phyloP scores from a whole-genome alignment of 2,797 vertebrate genomes.

The Pseudochromis fuscus region DNA sequence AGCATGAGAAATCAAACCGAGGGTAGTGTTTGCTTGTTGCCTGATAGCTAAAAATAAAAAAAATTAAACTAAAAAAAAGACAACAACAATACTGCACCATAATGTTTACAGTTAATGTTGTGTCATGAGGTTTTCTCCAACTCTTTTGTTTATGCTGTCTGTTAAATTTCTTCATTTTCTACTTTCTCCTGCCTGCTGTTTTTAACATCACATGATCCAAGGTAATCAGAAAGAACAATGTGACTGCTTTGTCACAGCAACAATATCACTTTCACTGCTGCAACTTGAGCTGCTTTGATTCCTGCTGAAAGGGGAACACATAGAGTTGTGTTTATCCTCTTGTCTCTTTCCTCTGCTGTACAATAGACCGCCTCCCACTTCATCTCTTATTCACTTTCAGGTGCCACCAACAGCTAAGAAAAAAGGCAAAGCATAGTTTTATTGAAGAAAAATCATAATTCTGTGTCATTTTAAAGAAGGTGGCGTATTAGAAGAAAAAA shows the following conservation, averaged over 20 bases:
- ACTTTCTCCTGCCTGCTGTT: conserved; percentile 56
- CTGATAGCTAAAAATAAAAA: conserved; percentile 27
- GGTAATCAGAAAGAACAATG: conserved; percentile 77
- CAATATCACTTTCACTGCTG: conserved; percentile 70
- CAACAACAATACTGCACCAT: conserved; percentile 4
- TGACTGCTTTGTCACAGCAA: conserved; percentile 75
- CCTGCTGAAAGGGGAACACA: conserved; percentile 69
- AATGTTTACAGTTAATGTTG: conserved; percentile 41
- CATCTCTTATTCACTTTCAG: conserved; percentile 65
- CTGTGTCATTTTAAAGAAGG: background rate
- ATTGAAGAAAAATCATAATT: conserved; percentile 10
- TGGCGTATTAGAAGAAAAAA: conserved; percentile 14
- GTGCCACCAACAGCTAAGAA: conserved; percentile 49
- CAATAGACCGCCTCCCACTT: conserved; percentile 55
- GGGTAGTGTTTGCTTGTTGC: conserved; percentile 8
- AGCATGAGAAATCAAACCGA: conserved; percentile 6
- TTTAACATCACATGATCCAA: conserved; percentile 60
- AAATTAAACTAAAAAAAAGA: too few species aligned
- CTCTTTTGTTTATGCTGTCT: conserved; percentile 52
- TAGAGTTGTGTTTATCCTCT: conserved; percentile 72
- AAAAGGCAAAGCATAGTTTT: conserved; percentile 35
- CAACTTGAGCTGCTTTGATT: conserved; percentile 75
- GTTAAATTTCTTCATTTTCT: conserved; percentile 67
- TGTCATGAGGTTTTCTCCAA: conserved; percentile 15
- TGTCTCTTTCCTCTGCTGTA: conserved; percentile 64